Percentiles rank a stretch among this genome's conserved stretches.
phyloP scores from a whole-genome alignment of 2,113 vertebrate species.

The Tragelaphus imberbis region DNA sequence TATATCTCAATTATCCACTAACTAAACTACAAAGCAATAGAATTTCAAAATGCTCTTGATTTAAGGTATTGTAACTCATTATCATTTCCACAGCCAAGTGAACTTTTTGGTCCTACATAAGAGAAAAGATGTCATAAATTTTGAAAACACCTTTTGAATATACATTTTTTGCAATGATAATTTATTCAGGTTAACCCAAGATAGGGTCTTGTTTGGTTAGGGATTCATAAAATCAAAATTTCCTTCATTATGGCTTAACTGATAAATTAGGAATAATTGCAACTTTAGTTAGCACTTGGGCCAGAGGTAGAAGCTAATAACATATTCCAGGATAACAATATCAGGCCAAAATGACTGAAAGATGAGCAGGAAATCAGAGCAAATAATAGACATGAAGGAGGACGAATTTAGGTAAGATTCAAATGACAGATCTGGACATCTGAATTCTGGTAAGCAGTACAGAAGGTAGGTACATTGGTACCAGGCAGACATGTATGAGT shows the following conservation, averaged over 20 bases:
- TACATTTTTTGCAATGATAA: background rate
- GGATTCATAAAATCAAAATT: background rate
- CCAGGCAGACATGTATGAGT: background rate
- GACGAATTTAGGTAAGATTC: background rate
- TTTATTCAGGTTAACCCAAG: background rate
- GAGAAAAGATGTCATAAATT: background rate
- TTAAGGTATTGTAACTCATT: background rate
- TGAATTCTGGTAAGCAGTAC: background rate
- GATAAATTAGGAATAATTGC: background rate
- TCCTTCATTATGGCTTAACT: background rate
- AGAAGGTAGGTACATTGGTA: background rate
- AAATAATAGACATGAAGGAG: background rate
- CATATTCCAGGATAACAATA: background rate
- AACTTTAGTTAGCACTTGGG: background rate
- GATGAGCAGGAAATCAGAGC: background rate
- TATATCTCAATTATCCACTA: constrained; percentile 15
- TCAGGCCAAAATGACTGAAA: background rate
- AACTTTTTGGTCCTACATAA: background rate
- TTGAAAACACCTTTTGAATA: background rate
- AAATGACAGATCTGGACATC: background rate
- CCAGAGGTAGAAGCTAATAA: background rate
- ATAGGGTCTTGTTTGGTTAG: background rate
- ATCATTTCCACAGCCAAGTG: background rate
- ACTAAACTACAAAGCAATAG: background rate
- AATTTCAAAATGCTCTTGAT: constrained; percentile 21